Evolutionary conservation across 2,888 invertebrate species (phyloP).

Genomic region (Eutolmus rufibarbis): DNA sequence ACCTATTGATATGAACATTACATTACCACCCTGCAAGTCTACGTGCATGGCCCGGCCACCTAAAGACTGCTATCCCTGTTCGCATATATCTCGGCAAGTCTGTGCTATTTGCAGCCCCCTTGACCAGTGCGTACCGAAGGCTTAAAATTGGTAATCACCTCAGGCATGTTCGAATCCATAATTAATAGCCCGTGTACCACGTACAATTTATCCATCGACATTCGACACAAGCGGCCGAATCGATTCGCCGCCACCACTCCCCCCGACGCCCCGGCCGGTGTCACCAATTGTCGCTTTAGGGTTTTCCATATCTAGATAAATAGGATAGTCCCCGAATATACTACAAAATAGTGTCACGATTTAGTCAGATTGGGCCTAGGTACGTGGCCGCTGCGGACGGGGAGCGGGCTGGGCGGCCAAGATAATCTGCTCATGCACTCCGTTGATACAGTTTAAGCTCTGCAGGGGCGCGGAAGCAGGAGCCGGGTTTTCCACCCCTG

Average conservation of each 20-base stretch:
- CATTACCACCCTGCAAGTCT: not conserved
- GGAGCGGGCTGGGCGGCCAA: slow-evolving; percentile 6
- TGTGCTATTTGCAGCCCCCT: not conserved
- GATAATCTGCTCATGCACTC: slow-evolving; percentile 38
- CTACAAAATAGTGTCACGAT: slow-evolving; percentile 41
- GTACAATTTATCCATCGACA: slow-evolving; percentile 47
- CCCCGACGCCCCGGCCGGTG: not conserved
- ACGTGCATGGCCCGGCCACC: not conserved
- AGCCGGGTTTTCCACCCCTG: slow-evolving; percentile 20
- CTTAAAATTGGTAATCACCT: slow-evolving; percentile 47
- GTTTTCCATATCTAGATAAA: slow-evolving; percentile 37
- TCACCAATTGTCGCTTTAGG: slow-evolving; percentile 39
- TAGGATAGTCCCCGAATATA: slow-evolving; percentile 35
- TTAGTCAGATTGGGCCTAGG: slow-evolving; percentile 18
- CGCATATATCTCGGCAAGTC: slow-evolving; percentile 13
- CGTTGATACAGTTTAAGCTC: slow-evolving; percentile 29
- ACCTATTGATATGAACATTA: slow-evolving; percentile 7
- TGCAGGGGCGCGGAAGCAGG: not conserved
- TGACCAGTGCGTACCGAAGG: slow-evolving; percentile 33
- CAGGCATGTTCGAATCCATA: slow-evolving; percentile 46
- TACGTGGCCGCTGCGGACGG: not conserved
- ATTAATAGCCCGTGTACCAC: slow-evolving; percentile 47
- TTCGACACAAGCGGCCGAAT: slow-evolving; percentile 42
- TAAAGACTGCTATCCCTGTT: not conserved
- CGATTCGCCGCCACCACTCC: not conserved